These are phyloP conservation scores for Chromobotia macracanthus DNA, from an alignment of 2,797 vertebrate genomes.

Conservation along the genomic window DNA sequence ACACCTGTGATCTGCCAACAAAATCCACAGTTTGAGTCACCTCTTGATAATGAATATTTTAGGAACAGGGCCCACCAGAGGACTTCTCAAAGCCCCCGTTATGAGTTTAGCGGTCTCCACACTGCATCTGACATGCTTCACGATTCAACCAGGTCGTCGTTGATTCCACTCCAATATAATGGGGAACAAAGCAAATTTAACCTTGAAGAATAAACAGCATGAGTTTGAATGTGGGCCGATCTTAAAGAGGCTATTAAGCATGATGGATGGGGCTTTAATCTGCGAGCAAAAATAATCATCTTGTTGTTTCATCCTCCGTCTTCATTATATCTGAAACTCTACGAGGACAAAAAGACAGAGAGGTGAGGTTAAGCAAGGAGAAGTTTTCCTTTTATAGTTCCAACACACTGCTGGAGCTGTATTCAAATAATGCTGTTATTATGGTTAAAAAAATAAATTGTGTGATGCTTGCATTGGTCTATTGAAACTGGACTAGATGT, in stretches of 20 bases:
- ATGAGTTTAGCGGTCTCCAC: not conserved
- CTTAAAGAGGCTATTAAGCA: slow-evolving; percentile 79
- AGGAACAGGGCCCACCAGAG: not conserved
- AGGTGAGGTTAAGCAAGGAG: slow-evolving; percentile 41
- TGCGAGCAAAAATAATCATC: slow-evolving; percentile 75
- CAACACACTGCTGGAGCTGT: not conserved
- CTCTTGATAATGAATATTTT: slow-evolving; percentile 29
- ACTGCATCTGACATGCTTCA: not conserved
- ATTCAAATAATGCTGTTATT: slow-evolving; percentile 7
- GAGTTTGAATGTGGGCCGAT: slow-evolving; percentile 71
- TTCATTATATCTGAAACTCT: slow-evolving; percentile 74
- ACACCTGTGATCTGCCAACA: slow-evolving; percentile 52
- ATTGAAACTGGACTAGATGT: slow-evolving; percentile 11
- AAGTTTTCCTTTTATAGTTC: slow-evolving; percentile 19
- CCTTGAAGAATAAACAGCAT: slow-evolving; percentile 77
- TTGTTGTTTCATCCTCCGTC: slow-evolving; percentile 81
- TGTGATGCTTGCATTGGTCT: slow-evolving; percentile 13
- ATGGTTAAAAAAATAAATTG: not conserved
- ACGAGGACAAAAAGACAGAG: slow-evolving; percentile 57
- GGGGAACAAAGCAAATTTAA: slow-evolving; percentile 72
- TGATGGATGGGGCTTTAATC: slow-evolving; percentile 81
- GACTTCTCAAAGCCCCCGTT: not conserved
- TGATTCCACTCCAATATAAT: slow-evolving; percentile 34
- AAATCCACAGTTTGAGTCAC: slow-evolving; percentile 9
- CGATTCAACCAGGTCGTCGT: slow-evolving; percentile 19